Base-by-base conservation (phyloP, 2,797 vertebrate species). In the Sebastes minor region DNA sequence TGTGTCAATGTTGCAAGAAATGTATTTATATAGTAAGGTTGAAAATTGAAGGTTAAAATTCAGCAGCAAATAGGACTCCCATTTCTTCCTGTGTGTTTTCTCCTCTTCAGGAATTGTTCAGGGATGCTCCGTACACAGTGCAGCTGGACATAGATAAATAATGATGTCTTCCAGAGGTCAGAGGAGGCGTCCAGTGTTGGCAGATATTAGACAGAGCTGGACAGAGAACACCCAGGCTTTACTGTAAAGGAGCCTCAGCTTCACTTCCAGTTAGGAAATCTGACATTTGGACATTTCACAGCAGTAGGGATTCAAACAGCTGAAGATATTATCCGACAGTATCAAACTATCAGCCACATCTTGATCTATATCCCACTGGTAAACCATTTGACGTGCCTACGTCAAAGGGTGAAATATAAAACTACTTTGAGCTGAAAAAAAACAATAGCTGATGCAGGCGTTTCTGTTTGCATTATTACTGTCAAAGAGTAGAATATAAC, bases 161-260 rank as follows among this genome's bases (percentile, higher is more conserved):
- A 70, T 38, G 46, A 64, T 10, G 71, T 88, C 84, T 85, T 74
- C 80, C 28, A 57, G 60, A 77, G 81, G 78, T 89, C 82, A 84
- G 49, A 78, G 64, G 81, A 78, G 86, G 80, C 52, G 84, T 84
- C 42, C 66, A 27, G 55, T 79, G 68, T 69, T 84, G 80, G 83
- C 81, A 72, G 46, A 83, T 80, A 83, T 30, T 55, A 78, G n/a
- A 65, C 56, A 14, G 71, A 81, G 81, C 23, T 22, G 72, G 5
- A 61, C 61, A 74, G 68, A 68, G 76, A 69, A 64, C 68, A 74
- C 28, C 55, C 42, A 69, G 76, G 57, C 38, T 69, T 68, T 16
- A 72, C 56, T 71, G 33, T 62, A 25, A 82, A 32, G 33, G 60
- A 81, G 62, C 49, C 10, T 42, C 35, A 6, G 55, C 69, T 72